phyloP scores from a whole-genome alignment of 2,888 invertebrate species.

The Junonia oenone region DNA sequence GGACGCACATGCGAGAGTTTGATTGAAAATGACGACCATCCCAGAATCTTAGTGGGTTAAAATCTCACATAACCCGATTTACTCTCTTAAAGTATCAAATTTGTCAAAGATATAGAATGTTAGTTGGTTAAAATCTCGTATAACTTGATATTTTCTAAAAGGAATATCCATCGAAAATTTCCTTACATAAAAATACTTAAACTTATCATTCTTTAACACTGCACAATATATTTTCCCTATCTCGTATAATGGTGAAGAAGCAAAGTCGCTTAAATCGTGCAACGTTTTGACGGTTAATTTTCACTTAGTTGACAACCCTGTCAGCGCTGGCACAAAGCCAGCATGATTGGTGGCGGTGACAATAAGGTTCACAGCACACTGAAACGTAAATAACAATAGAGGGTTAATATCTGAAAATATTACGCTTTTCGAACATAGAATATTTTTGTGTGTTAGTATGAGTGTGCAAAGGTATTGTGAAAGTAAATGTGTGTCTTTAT shows the following conservation, averaged over 20 bases:
- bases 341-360: conserved; percentile 15
- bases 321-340: conserved; percentile 12
- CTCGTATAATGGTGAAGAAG: not conserved
- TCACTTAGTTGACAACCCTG: conserved; percentile 15
- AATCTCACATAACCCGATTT: too few relatives aligned
- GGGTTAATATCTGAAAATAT: not conserved
- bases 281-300: conserved; percentile 3
- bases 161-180: too few relatives aligned
- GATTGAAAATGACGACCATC: too few relatives aligned
- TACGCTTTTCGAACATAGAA: not conserved
- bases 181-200: too few relatives aligned
- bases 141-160: too few relatives aligned
- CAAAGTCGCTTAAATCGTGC: not conserved
- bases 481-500: too few relatives aligned
- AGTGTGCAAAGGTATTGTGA: too few relatives aligned
- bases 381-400: not conserved
- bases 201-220: not conserved
- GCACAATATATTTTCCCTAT: not conserved
- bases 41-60: too few relatives aligned
- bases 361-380: conserved; percentile 3
- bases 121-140: too few relatives aligned
- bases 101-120: too few relatives aligned
- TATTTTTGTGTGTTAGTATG: not conserved
- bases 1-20: too few relatives aligned
- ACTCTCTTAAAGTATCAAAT: too few relatives aligned